These are phyloP conservation scores for Phymanthus crucifer DNA, from an alignment of 92 coral and sea anemone species.

Conservation along the genomic window DNA sequence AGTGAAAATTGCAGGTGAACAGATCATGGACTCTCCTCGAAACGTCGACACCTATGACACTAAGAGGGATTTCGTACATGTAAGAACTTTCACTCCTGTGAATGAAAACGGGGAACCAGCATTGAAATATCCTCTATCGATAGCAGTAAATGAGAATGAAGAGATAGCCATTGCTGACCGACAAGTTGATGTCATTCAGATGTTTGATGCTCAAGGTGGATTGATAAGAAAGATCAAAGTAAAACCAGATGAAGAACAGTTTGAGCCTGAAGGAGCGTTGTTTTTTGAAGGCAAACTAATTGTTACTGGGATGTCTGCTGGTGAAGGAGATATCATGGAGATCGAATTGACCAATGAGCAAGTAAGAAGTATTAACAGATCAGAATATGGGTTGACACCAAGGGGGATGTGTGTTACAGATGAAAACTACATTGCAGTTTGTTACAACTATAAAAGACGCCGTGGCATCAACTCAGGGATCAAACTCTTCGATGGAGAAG, in stretches of 20 bases:
- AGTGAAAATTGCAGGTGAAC: neutral
- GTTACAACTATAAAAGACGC: neutral
- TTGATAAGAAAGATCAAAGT: neutral
- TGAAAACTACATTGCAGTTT: slow-evolving; percentile 8
- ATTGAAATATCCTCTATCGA: neutral
- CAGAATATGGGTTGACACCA: neutral
- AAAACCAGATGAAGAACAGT: neutral
- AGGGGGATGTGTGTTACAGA: slow-evolving; percentile 5
- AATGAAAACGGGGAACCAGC: neutral
- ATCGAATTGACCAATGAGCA: neutral
- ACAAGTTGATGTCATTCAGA: neutral
- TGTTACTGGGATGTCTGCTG: neutral
- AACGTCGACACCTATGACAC: neutral
- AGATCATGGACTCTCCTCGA: neutral
- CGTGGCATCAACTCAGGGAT: neutral
- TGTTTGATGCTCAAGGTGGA: neutral
- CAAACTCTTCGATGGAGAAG: neutral
- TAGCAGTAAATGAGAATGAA: slow-evolving; percentile 8
- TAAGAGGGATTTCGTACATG: neutral
- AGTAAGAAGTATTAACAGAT: no score
- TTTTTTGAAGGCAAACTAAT: neutral
- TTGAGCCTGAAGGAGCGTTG: neutral
- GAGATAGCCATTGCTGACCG: slow-evolving; percentile 14
- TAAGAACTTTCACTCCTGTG: neutral
- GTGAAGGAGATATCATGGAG: neutral